Evolutionary conservation across 2,797 vertebrate genomes (phyloP).

Genomic region (Tenualosa ilisha): DNA sequence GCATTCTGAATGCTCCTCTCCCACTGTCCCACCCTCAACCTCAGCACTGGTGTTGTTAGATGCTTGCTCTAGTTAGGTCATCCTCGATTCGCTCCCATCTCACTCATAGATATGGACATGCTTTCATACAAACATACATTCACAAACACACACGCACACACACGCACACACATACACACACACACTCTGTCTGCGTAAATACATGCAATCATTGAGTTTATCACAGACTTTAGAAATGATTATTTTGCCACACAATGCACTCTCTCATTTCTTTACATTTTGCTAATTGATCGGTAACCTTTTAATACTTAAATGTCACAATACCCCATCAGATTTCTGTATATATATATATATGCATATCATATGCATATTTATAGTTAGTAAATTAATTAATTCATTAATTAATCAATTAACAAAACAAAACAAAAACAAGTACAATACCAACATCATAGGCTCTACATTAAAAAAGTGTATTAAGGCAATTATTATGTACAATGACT

Average conservation of each 20-base stretch:
- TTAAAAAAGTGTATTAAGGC: not conserved
- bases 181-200: not conserved
- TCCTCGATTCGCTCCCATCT: constrained; percentile 37
- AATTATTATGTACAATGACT: not conserved
- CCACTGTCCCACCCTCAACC: not conserved
- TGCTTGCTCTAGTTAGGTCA: constrained; percentile 44
- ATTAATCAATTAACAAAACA: no score
- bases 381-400: no score
- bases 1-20: not conserved
- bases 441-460: no score
- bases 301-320: no score
- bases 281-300: no score
- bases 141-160: not conserved
- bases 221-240: not conserved
- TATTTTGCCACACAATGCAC: not conserved
- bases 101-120: not conserved
- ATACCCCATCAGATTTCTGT: no score
- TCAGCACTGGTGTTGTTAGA: constrained; percentile 35
- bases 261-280: no score
- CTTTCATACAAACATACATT: not conserved
- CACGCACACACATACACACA: not conserved
- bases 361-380: no score
- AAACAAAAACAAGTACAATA: no score
- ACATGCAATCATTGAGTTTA: not conserved
- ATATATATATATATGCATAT: no score